Evolutionary conservation across 2,797 vertebrate species (phyloP), one percentile per base, ranked within the genome.

Genomic region (Delichon dasypus): DNA sequence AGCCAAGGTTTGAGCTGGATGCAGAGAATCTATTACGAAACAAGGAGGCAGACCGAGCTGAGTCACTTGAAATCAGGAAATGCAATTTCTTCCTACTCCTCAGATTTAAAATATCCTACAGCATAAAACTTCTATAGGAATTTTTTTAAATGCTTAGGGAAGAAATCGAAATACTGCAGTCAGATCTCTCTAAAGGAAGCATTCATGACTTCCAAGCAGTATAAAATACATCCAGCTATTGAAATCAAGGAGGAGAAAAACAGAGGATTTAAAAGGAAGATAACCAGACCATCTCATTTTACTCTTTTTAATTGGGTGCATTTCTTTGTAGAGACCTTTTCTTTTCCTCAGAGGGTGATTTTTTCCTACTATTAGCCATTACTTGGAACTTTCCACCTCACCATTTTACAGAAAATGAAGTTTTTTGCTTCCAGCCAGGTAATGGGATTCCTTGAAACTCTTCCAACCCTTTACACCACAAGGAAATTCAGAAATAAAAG

Each of bases 41-140:
- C 61, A 79, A 88, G 85, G 73, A 96, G 85, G 81, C 91, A 96
- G 94, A 92, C 79, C 64, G 19, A 93, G 89, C 95, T 96, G 95
- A 95, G 93, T 95, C 95, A 95, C 75, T 94, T 86, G 3, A 89
- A 88, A 89, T 61, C 75, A 95, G 93, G 81, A 95, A 93, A 96
- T 95, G 92, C 85, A 96, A 75, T 81, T 92, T 80, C 94, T 90
- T 88, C 94, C 94, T 95, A 89, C 90, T 94, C 70, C 81, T 94
- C 73, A 48, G 79, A 77, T 91, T 91, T 95, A 79, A 94, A 96
- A 96, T 78, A 96, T 82, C 85, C 80, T 76, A 90, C 36, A 94
- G 90, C 88, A 91, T 42, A 81, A 93, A 88, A 51, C 68, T 81
- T 83, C 70, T 34, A 68, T 10, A 79, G 71, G 83, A 11, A 45